Evolutionary conservation across 2,888 invertebrate genomes (phyloP).

Genomic region (Doris montereyensis): DNA sequence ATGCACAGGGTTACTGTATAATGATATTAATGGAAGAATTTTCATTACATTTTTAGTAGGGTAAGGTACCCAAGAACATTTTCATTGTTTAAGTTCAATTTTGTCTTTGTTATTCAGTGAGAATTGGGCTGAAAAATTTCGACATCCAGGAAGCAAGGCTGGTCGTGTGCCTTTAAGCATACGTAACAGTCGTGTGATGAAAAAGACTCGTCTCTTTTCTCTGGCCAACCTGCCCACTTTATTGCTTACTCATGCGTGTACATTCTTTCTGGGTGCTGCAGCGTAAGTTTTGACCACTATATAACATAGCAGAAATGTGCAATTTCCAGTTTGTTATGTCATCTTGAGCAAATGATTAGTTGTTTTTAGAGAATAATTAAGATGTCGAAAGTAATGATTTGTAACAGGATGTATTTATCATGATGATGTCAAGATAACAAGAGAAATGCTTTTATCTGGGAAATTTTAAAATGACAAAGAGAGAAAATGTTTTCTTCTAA

Average conservation of each 20-base stretch:
- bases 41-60: no score
- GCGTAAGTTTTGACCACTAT: constrained; percentile 63
- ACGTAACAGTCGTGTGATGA: constrained; percentile 56
- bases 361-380: no score
- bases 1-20: no score
- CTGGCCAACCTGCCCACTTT: constrained; percentile 61
- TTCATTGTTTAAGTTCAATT: no score
- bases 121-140: constrained; percentile 51
- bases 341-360: no score
- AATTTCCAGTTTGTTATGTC: no score
- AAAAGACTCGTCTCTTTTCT: constrained; percentile 51
- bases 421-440: neutral
- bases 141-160: constrained; percentile 50
- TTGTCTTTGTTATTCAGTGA: constrained; percentile 54
- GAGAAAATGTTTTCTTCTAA: neutral
- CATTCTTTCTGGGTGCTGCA: constrained; percentile 64
- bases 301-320: no score
- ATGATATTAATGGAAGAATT: no score
- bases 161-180: constrained; percentile 53
- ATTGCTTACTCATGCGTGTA: constrained; percentile 61
- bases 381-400: no score
- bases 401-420: no score
- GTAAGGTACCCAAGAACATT: constrained; percentile 32
- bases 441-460: neutral
- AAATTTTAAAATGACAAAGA: neutral